Conservation (phyloP, 1,140 invertebrate species). For the Cephus cinctus region DNA sequence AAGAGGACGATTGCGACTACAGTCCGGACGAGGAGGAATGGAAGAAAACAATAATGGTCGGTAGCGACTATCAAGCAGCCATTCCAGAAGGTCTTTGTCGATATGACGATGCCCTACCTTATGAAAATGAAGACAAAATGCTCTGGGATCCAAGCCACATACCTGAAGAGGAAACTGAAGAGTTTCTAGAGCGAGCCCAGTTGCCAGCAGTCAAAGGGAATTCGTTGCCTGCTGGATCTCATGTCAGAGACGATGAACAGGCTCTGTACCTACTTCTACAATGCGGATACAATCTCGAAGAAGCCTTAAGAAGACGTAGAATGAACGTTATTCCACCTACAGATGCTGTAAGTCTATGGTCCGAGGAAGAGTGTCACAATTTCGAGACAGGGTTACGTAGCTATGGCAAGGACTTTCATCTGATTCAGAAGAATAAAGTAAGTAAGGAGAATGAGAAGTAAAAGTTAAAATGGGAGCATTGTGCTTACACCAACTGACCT, state of each 20-base stretch:
- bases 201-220: slow-evolving; percentile 59
- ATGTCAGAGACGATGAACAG: slow-evolving; percentile 92
- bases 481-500: too few species aligned
- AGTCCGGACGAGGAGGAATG: slow-evolving; percentile 76
- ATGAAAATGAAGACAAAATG: slow-evolving; percentile 95
- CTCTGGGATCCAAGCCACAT: slow-evolving; percentile 87
- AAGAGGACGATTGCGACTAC: slow-evolving; percentile 75
- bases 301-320: slow-evolving; percentile 82
- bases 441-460: neutral
- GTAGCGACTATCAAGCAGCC: slow-evolving; percentile 88
- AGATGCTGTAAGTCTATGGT: slow-evolving; percentile 86
- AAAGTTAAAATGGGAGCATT: neutral
- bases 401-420: slow-evolving; percentile 95
- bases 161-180: slow-evolving; percentile 73
- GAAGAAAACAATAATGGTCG: slow-evolving; percentile 93
- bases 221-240: slow-evolving; percentile 71
- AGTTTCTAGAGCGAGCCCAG: slow-evolving; percentile 76
- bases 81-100: slow-evolving; percentile 89
- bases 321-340: slow-evolving; percentile 73
- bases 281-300: slow-evolving; percentile 92
- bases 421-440: slow-evolving; percentile 93
- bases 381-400: slow-evolving; percentile 92
- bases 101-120: slow-evolving; percentile 90
- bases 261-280: slow-evolving; percentile 89
- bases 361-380: slow-evolving; percentile 95